Evolutionary conservation across 2,797 vertebrate genomes (phyloP), one percentile per base, ranked within the genome.

Genomic region (Carapus acus): DNA sequence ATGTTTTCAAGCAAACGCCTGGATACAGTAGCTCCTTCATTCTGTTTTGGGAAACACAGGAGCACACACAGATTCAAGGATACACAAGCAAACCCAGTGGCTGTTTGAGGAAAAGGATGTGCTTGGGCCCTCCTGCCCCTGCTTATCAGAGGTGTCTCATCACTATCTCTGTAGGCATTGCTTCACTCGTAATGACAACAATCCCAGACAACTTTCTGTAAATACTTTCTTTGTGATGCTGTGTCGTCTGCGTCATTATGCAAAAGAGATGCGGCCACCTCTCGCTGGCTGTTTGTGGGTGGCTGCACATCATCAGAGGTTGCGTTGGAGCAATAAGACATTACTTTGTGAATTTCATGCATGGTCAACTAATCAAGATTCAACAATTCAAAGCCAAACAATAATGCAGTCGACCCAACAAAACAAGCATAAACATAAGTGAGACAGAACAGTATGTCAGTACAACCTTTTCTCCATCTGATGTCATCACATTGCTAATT

Each of bases 31-130:
- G 27, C 27, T 57, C 14, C 39, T 54, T 34, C 48, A 13, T 49
- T 45, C 33, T 49, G 44, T 50, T 57, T 57, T 58, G 53, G 14
- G n/a, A 48, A 53, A 54, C 48, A n/a, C 43, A 9, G 24, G 29
- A 38, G 33, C 42, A 34, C 40, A 39, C 24, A 37, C 22, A 46
- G 36, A 67, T 7, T n/a, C 16, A 49, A 43, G 33, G 46, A n/a
- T n/a, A 36, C 34, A 36, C 11, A n/a, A n/a, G 34, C 4, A 33
- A 36, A 36, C 14, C 34, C 14, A 8, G 2, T 36, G 7, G 34
- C 34, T 36, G 34, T n/a, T n/a, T 3, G 6, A 15, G 34, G 34
- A 7, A 33, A 13, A 11, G 31, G 2, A 33, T 33, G 31, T 33
- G 31, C 9, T 15, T 7, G 14, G 34, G 8, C 31, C 14, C 4